These are phyloP conservation scores for zebrafish (Danio rerio) DNA, from an alignment of 2,113 vertebrate genomes.

Conservation along the genomic window DNA sequence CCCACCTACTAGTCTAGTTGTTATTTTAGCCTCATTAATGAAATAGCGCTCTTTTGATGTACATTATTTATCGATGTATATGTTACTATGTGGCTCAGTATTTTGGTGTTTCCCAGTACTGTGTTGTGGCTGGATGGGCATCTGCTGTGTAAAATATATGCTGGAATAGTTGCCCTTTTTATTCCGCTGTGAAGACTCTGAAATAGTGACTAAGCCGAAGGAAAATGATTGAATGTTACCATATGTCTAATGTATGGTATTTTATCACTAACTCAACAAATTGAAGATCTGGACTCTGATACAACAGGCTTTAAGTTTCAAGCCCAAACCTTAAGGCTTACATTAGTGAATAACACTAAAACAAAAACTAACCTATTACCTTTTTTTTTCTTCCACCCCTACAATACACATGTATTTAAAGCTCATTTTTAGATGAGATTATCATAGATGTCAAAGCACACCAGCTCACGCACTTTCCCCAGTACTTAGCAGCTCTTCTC, in stretches of 20 bases:
- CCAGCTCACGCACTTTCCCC: conserved; percentile 48
- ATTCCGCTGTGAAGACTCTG: too few relatives aligned
- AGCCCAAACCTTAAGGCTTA: neutral
- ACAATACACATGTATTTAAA: neutral
- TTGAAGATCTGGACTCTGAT: neutral
- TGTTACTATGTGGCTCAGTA: too few relatives aligned
- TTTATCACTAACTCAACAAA: neutral
- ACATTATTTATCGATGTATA: too few relatives aligned
- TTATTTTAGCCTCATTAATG: too few relatives aligned
- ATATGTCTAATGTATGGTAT: neutral
- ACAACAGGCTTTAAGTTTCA: neutral
- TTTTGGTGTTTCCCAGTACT: too few relatives aligned
- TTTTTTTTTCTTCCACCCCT: neutral
- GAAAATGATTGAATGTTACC: too few relatives aligned
- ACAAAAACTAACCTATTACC: neutral
- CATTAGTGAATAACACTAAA: neutral
- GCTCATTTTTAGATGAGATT: conserved; percentile 4
- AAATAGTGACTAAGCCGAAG: too few relatives aligned
- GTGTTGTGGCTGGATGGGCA: too few relatives aligned
- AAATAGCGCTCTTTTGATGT: too few relatives aligned
- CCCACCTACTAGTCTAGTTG: too few relatives aligned
- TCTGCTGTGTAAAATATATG: too few relatives aligned
- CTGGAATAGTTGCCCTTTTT: too few relatives aligned
- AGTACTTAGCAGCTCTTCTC: conserved; percentile 53
- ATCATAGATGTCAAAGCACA: conserved; percentile 38